Percentiles rank a stretch among this genome's conserved stretches.
These are phyloP conservation scores for Falco punctatus DNA, from an alignment of 2,113 vertebrate genomes.

Conservation along the genomic window DNA sequence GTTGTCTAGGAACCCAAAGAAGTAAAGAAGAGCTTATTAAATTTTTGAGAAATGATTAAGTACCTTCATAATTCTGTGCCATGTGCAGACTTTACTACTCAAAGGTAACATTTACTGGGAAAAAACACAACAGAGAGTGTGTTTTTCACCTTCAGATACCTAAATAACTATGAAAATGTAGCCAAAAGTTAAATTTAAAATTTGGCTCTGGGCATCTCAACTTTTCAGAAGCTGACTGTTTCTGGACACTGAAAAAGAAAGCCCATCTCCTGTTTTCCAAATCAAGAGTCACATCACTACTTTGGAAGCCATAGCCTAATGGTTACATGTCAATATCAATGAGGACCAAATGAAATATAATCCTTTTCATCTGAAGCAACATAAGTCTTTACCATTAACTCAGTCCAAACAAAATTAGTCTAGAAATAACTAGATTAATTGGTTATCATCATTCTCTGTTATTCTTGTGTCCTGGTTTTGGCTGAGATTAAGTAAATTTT, in stretches of 20 bases:
- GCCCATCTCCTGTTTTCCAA: neutral
- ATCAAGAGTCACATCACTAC: neutral
- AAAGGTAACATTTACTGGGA: neutral
- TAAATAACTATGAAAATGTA: neutral
- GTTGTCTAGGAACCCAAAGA: neutral
- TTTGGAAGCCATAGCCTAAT: neutral
- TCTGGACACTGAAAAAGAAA: neutral
- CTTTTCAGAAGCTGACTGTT: neutral
- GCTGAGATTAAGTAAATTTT: too few species aligned
- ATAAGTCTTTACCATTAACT: neutral
- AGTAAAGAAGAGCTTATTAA: neutral
- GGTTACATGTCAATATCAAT: neutral
- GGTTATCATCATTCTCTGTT: neutral
- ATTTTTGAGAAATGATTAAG: neutral
- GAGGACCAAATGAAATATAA: neutral
- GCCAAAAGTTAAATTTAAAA: neutral
- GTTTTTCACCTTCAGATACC: neutral
- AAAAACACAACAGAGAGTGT: neutral
- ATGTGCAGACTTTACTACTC: neutral
- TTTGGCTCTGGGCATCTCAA: neutral
- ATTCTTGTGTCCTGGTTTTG: neutral
- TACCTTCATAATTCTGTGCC: neutral
- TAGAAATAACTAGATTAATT: conserved; percentile 6
- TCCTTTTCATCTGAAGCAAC: neutral
- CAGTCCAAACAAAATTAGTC: neutral